These are phyloP conservation scores for Thrips palmi DNA, from an alignment of 1,140 invertebrate genomes.

Conservation along the genomic window DNA sequence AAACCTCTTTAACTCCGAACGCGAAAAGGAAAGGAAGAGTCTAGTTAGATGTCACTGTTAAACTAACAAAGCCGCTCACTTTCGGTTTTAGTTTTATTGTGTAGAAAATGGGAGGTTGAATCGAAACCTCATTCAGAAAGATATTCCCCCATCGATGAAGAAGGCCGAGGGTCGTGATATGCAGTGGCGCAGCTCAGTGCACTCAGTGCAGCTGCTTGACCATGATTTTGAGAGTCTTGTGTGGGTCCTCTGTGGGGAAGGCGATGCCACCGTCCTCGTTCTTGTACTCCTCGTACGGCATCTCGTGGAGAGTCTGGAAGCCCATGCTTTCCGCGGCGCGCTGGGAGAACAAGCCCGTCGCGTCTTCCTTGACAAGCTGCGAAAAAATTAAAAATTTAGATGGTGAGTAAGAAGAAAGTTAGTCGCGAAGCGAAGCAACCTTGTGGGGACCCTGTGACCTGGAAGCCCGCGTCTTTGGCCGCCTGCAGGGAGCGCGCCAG, in stretches of 20 bases:
- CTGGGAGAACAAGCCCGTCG: conserved; percentile 58
- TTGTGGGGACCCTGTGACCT: conserved; percentile 25
- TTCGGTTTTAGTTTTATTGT: too few species aligned
- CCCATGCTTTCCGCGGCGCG: conserved; percentile 46
- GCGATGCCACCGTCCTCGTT: conserved; percentile 31
- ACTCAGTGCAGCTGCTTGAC: conserved; percentile 24
- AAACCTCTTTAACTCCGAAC: too few species aligned
- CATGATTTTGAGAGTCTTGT: conserved; percentile 42
- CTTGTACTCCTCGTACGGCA: conserved; percentile 44
- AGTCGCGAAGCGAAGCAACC: neutral
- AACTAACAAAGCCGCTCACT: too few species aligned
- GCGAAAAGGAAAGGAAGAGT: too few species aligned
- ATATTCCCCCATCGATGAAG: too few species aligned
- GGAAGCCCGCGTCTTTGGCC: conserved; percentile 44
- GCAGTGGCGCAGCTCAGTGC: too few species aligned
- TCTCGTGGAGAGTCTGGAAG: conserved; percentile 37
- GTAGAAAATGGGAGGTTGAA: too few species aligned
- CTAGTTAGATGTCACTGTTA: too few species aligned
- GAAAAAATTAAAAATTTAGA: conserved; percentile 1
- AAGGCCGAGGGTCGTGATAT: too few species aligned
- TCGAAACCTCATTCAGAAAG: too few species aligned
- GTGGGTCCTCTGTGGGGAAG: conserved; percentile 32
- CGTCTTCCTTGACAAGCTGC: conserved; percentile 25
- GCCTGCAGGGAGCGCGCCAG: conserved; percentile 39
- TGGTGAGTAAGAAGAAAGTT: neutral